Conservation (phyloP, 92 coral and sea anemone species). For the Zoanthus sansibaricus region DNA sequence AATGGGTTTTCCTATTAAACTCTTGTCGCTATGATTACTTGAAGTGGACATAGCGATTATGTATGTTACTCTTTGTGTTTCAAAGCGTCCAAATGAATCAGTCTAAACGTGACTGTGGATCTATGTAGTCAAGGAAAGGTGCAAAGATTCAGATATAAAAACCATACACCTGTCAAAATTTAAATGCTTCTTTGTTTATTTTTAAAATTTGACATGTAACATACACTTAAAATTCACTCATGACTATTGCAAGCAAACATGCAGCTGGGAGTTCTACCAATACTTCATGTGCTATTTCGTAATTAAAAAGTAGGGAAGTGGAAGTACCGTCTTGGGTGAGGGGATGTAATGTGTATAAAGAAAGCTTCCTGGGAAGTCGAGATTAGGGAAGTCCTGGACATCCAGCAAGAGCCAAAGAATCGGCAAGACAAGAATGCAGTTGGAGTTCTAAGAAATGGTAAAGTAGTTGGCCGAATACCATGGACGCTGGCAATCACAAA, state of each 20-base stretch:
- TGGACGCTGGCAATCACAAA: too few relatives aligned
- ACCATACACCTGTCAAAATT: conserved; percentile 9
- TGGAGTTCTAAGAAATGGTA: too few relatives aligned
- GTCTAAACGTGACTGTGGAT: conserved; percentile 14
- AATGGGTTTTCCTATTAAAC: conserved; percentile 45
- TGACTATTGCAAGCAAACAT: neutral
- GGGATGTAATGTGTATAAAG: too few relatives aligned
- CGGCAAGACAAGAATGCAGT: too few relatives aligned
- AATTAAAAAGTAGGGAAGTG: too few relatives aligned
- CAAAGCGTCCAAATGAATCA: conserved; percentile 22
- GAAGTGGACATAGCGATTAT: neutral
- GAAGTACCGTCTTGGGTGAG: too few relatives aligned
- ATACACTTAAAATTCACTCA: neutral
- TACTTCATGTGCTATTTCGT: neutral
- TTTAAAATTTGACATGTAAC: conserved; percentile 5
- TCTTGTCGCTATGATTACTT: conserved; percentile 53
- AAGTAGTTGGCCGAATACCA: too few relatives aligned
- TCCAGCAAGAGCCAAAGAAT: too few relatives aligned
- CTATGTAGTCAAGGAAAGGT: neutral
- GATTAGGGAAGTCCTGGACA: too few relatives aligned
- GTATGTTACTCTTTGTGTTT: neutral
- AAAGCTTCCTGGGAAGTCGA: too few relatives aligned
- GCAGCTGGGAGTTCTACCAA: conserved; percentile 1
- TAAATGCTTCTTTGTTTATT: neutral
- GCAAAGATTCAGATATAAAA: conserved; percentile 2